A percentile compares a stretch with the other conserved stretches of the same genome.
These are phyloP conservation scores for Endomychus coccineus DNA, from an alignment of 2,888 invertebrate genomes.

Conservation along the genomic window DNA sequence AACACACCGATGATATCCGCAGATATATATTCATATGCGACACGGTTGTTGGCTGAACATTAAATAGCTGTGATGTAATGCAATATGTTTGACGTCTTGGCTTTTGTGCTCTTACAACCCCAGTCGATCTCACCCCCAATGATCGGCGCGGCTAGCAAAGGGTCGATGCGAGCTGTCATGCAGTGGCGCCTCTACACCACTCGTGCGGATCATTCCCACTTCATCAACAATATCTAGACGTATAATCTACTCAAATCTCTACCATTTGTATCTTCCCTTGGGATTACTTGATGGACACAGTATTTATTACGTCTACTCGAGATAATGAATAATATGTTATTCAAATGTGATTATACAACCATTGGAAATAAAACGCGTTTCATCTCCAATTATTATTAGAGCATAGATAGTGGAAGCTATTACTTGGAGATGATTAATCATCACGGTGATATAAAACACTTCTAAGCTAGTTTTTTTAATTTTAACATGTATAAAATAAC, in stretches of 20 bases:
- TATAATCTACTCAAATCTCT: conserved; percentile 19
- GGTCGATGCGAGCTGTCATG: conserved; percentile 28
- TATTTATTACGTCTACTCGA: too few species aligned
- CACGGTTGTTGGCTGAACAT: conserved; percentile 26
- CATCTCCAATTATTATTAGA: too few species aligned
- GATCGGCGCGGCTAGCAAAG: conserved; percentile 5
- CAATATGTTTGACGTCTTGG: conserved; percentile 38
- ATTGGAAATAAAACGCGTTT: too few species aligned
- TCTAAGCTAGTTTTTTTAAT: too few species aligned
- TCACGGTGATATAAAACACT: too few species aligned
- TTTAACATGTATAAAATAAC: too few species aligned
- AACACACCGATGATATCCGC: too few species aligned
- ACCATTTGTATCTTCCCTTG: conserved; percentile 1
- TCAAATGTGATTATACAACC: too few species aligned
- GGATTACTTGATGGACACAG: too few species aligned
- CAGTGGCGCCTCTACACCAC: conserved; percentile 37
- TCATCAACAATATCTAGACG: conserved; percentile 30
- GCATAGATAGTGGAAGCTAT: too few species aligned
- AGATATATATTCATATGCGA: conserved; percentile 28
- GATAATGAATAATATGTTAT: too few species aligned
- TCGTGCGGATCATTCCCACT: conserved; percentile 36
- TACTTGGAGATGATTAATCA: too few species aligned
- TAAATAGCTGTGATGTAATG: conserved; percentile 29
- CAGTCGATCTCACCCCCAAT: conserved; percentile 12
- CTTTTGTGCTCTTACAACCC: conserved; percentile 25